Evolutionary conservation across 2,797 vertebrate species (phyloP).

Genomic region (Xenops minutus): DNA sequence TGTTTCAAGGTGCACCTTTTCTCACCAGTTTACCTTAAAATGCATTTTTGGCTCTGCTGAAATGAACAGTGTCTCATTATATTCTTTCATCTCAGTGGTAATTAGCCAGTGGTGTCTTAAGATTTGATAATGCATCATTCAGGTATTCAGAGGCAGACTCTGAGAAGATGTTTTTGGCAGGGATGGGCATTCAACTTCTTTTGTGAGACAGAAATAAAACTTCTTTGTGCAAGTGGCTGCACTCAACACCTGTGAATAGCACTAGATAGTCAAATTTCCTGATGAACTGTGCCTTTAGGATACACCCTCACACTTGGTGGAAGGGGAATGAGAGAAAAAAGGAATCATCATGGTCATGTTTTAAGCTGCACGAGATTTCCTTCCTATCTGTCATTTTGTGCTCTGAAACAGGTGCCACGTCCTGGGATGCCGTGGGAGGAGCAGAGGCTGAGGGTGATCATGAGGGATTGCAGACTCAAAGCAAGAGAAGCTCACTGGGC

Average conservation of each 20-base stretch:
- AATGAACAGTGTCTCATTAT: not conserved
- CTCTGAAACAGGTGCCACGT: not conserved
- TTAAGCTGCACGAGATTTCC: not conserved
- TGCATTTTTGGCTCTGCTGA: not conserved
- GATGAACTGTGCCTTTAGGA: not conserved
- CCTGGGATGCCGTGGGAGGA: not conserved
- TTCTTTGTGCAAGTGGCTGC: not conserved
- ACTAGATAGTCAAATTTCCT: not conserved
- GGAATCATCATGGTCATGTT: rapidly evolving
- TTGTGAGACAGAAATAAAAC: not conserved
- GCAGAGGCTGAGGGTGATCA: not conserved
- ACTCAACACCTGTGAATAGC: not conserved
- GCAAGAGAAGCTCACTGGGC: not conserved
- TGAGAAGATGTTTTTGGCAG: not conserved
- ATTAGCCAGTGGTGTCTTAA: not conserved
- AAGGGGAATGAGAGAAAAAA: not conserved
- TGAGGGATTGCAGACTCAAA: not conserved
- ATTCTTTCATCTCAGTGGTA: not conserved
- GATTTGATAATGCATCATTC: not conserved
- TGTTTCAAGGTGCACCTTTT: not conserved
- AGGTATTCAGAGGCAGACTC: not conserved
- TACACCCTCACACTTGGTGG: not conserved
- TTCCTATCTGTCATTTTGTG: not conserved
- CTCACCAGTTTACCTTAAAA: not conserved
- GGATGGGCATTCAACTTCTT: not conserved